phyloP scores from a whole-genome alignment of 2,113 vertebrate genomes.

The Poecilia latipinna region DNA sequence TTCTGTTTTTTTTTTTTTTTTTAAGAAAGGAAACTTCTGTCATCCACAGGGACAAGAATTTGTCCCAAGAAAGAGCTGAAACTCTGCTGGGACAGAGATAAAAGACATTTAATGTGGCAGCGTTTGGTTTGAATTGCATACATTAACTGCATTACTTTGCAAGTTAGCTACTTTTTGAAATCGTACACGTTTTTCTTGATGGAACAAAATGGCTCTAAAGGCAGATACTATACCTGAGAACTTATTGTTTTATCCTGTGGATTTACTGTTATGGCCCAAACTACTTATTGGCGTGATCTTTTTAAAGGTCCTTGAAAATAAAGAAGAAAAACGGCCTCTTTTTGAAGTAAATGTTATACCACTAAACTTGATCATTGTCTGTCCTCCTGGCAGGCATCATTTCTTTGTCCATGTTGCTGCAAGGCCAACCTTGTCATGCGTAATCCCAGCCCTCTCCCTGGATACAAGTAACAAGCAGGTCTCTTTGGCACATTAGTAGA shows the following conservation, averaged over 20 bases:
- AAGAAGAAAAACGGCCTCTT: conserved; percentile 65
- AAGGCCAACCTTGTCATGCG: conserved; percentile 71
- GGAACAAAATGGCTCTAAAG: conserved; percentile 18
- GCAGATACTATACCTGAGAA: conserved; percentile 27
- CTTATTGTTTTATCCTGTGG: conserved; percentile 30
- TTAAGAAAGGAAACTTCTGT: conserved; percentile 71
- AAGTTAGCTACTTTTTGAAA: conserved; percentile 52
- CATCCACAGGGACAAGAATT: conserved; percentile 80
- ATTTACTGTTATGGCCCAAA: conserved; percentile 50
- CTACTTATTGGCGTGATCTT: conserved; percentile 65
- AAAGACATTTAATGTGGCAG: conserved; percentile 72
- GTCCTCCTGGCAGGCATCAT: conserved; percentile 63
- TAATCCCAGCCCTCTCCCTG: conserved; percentile 71
- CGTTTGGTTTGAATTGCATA: conserved; percentile 69
- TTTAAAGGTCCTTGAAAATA: conserved; percentile 73
- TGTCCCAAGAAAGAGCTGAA: conserved; percentile 77
- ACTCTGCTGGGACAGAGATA: conserved; percentile 73
- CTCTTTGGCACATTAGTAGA: conserved; percentile 81
- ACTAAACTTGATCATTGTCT: conserved; percentile 68
- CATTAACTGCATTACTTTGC: conserved; percentile 57
- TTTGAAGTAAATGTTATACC: conserved; percentile 63
- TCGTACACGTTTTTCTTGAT: conserved; percentile 40
- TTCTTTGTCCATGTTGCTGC: conserved; percentile 70
- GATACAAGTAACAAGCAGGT: conserved; percentile 71
- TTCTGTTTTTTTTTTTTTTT: conserved; percentile 46